These are phyloP conservation scores for Sinohyriopsis cumingii DNA, from an alignment of 2,888 invertebrate species.

Conservation along the genomic window DNA sequence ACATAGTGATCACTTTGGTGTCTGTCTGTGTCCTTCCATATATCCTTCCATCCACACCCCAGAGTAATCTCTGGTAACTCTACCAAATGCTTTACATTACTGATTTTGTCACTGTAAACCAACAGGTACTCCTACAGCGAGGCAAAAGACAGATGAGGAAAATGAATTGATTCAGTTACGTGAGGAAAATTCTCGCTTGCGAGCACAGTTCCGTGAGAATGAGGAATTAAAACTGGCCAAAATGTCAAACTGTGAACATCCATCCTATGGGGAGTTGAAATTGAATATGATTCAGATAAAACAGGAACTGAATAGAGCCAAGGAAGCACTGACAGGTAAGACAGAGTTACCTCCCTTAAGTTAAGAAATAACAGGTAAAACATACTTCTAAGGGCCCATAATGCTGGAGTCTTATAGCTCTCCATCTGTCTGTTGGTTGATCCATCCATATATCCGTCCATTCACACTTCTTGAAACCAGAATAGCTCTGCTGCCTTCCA, in stretches of 20 bases:
- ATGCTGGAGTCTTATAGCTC: not conserved
- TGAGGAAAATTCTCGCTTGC: slow-evolving; percentile 66
- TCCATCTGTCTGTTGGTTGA: no score
- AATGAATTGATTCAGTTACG: slow-evolving; percentile 54
- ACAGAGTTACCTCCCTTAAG: not conserved
- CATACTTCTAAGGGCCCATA: not conserved
- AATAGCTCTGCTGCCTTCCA: no score
- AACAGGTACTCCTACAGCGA: slow-evolving; percentile 11
- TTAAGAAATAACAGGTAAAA: not conserved
- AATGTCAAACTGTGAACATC: slow-evolving; percentile 40
- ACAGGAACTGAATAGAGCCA: slow-evolving; percentile 79
- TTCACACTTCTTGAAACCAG: no score
- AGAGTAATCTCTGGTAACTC: no score
- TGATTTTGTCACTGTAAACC: no score
- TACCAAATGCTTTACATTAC: no score
- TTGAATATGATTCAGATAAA: slow-evolving; percentile 80
- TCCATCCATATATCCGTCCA: no score
- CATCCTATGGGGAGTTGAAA: slow-evolving; percentile 60
- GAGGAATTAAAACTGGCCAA: slow-evolving; percentile 75
- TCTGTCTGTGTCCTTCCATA: no score
- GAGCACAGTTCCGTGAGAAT: slow-evolving; percentile 66
- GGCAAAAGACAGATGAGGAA: slow-evolving; percentile 47
- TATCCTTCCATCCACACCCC: no score
- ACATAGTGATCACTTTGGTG: no score
- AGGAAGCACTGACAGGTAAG: slow-evolving; percentile 82